phyloP scores from a whole-genome alignment of 1,140 invertebrate genomes.

The Drosophila asahinai region DNA sequence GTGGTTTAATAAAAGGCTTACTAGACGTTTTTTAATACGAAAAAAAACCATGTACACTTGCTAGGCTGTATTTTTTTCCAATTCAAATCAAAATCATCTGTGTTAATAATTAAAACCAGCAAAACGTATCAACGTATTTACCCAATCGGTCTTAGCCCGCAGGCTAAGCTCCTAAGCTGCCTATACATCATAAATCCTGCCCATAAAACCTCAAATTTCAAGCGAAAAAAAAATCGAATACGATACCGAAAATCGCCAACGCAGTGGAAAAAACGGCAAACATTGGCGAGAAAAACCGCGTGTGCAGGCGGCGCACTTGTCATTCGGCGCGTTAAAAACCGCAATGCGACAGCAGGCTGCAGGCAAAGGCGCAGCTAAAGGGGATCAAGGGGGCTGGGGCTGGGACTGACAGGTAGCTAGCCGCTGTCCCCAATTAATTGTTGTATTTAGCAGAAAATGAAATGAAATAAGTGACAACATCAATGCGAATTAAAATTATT shows the following conservation, averaged over 20 bases:
- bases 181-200: slow-evolving; percentile 20
- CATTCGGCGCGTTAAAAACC: slow-evolving; percentile 39
- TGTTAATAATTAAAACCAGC: not conserved
- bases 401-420: slow-evolving; percentile 3
- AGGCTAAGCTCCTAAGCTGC: slow-evolving; percentile 22
- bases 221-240: slow-evolving; percentile 13
- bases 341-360: slow-evolving; percentile 22
- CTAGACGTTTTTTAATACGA: not conserved
- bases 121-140: not conserved
- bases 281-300: slow-evolving; percentile 41
- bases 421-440: slow-evolving; percentile 57
- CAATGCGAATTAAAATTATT: slow-evolving; percentile 66
- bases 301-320: not conserved
- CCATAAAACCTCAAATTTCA: slow-evolving; percentile 26
- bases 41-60: not conserved
- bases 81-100: not conserved
- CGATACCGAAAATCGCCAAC: slow-evolving; percentile 15
- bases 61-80: too few species aligned
- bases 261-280: slow-evolving; percentile 13
- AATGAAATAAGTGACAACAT: slow-evolving; percentile 53
- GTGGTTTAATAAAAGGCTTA: not conserved
- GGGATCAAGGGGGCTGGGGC: not conserved
- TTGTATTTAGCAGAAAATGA: slow-evolving; percentile 51
- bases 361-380: not conserved
- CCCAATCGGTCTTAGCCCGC: not conserved